phyloP scores from a whole-genome alignment of 1,140 invertebrate species.

The Procambarus virginalis region DNA sequence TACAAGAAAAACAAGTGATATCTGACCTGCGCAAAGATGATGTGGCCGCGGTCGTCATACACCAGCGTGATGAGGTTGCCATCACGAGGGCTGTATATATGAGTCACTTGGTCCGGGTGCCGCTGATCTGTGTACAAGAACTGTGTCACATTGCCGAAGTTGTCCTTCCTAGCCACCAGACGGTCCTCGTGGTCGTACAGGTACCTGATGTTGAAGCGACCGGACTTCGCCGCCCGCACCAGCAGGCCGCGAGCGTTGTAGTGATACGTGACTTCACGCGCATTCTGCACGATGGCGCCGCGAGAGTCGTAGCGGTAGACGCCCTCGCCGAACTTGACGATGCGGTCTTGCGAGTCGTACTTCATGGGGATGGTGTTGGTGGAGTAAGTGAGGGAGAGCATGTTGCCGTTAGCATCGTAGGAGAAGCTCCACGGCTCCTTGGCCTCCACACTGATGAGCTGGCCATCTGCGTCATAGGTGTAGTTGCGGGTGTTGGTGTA shows the following conservation, averaged over 20 bases:
- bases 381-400: constrained; percentile 89
- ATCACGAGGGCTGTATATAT: constrained; percentile 94
- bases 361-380: constrained; percentile 93
- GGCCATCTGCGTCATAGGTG: constrained; percentile 93
- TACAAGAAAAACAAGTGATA: too few relatives aligned
- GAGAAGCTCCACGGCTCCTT: constrained; percentile 95
- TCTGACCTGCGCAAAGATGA: constrained; percentile 70
- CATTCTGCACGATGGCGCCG: constrained; percentile 92
- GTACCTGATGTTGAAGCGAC: constrained; percentile 93
- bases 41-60: constrained; percentile 88
- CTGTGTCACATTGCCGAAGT: constrained; percentile 94
- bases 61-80: constrained; percentile 91
- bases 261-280: constrained; percentile 91
- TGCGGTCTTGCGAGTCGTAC: constrained; percentile 90
- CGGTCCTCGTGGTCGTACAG: constrained; percentile 93
- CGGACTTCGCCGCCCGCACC: constrained; percentile 84
- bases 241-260: constrained; percentile 94
- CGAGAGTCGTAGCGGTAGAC: constrained; percentile 89
- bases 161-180: constrained; percentile 89
- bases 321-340: constrained; percentile 92
- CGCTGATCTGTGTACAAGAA: constrained; percentile 95
- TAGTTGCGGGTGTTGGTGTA: constrained; percentile 93
- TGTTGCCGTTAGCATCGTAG: constrained; percentile 95
- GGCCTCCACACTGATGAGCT: constrained; percentile 89
- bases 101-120: constrained; percentile 82